phyloP scores from a whole-genome alignment of 2,888 invertebrate genomes.

The Myathropa florea region DNA sequence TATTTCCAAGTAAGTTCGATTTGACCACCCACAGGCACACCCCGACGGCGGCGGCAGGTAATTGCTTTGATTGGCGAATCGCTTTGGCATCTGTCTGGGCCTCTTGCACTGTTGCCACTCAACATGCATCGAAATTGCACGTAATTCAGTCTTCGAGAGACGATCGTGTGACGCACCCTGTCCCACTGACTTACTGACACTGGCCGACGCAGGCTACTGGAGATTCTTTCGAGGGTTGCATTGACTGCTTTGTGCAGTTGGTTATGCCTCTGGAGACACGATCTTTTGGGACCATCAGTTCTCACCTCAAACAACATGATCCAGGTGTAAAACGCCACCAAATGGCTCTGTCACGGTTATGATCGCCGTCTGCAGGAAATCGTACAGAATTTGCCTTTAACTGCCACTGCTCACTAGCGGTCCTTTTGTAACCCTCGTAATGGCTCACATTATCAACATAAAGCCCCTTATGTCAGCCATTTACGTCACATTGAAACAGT shows the following conservation, averaged over 20 bases:
- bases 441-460: background rate
- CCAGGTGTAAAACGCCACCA: too few species aligned
- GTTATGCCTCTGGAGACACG: too few species aligned
- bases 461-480: background rate
- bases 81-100: conserved; percentile 36
- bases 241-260: too few species aligned
- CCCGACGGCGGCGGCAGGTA: conserved; percentile 7
- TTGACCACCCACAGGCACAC: conserved; percentile 58
- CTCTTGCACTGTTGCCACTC: conserved; percentile 37
- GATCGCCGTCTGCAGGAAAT: too few species aligned
- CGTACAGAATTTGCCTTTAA: background rate
- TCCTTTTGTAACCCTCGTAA: background rate
- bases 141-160: conserved; percentile 7
- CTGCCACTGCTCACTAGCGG: background rate
- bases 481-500: conserved; percentile 25
- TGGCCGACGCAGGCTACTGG: background rate
- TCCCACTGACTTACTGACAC: background rate
- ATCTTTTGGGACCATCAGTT: too few species aligned
- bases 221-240: too few species aligned
- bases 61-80: conserved; percentile 56
- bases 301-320: too few species aligned
- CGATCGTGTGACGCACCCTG: background rate
- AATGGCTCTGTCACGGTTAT: too few species aligned
- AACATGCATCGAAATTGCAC: conserved; percentile 58
- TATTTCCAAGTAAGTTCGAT: conserved; percentile 76